phyloP scores from a whole-genome alignment of 2,888 invertebrate genomes.

The Drosophila meridionalis region DNA sequence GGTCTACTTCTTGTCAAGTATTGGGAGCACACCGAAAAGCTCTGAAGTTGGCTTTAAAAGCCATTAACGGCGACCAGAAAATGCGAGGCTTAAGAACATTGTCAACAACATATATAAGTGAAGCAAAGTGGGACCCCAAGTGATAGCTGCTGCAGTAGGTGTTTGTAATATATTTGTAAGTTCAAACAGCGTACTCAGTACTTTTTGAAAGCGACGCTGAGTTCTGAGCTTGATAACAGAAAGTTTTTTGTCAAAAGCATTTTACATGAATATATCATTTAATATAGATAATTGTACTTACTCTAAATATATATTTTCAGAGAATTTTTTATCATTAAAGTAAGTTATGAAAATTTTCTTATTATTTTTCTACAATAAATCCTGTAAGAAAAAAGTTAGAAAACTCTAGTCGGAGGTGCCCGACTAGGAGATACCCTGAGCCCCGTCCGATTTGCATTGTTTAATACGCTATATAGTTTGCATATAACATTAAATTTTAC shows the following conservation, averaged over 20 bases:
- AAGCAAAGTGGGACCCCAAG: background rate
- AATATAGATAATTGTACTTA: background rate
- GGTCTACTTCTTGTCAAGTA: slow-evolving; percentile 33
- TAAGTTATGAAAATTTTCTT: too few species aligned
- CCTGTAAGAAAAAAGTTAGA: too few species aligned
- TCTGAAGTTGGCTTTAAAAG: slow-evolving; percentile 39
- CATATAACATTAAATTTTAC: too few species aligned
- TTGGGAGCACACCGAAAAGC: slow-evolving; percentile 31
- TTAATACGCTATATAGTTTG: too few species aligned
- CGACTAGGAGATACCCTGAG: too few species aligned
- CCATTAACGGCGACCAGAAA: slow-evolving; percentile 35
- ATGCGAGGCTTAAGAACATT: slow-evolving; percentile 19
- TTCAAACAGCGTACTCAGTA: background rate
- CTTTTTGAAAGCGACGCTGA: background rate
- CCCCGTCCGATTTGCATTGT: too few species aligned
- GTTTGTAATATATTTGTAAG: background rate
- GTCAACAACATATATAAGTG: slow-evolving; percentile 19
- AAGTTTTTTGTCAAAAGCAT: background rate
- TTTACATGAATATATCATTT: background rate
- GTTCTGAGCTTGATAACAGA: background rate
- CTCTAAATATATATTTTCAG: too few species aligned
- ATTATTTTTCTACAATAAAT: too few species aligned
- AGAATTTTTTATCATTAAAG: too few species aligned
- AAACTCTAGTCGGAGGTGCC: too few species aligned
- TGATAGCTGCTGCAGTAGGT: background rate